These are phyloP conservation scores for Mycteria americana DNA, from an alignment of 2,797 vertebrate genomes.

Conservation along the genomic window DNA sequence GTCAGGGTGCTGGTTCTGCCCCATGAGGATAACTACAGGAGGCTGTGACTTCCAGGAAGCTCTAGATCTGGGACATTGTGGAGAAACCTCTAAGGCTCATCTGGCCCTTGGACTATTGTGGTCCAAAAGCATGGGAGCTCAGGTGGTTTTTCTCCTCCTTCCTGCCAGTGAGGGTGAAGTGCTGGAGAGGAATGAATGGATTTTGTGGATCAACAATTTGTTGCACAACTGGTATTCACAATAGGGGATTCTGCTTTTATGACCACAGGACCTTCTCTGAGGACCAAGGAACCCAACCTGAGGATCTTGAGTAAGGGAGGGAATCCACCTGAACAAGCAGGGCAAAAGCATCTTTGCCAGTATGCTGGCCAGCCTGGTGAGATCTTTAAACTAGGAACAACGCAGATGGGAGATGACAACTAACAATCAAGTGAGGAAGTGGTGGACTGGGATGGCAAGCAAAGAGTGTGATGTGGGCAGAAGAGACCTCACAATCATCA, in stretches of 20 bases:
- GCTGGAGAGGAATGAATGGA: neutral
- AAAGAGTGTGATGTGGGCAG: neutral
- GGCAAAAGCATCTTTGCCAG: neutral
- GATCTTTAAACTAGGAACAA: neutral
- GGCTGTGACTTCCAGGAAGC: neutral
- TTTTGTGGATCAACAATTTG: neutral
- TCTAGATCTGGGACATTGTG: neutral
- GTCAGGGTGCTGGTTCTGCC: neutral
- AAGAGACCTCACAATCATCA: neutral
- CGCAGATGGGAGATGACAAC: neutral
- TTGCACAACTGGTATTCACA: neutral
- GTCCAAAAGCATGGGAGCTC: neutral
- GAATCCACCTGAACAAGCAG: neutral
- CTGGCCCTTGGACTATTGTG: neutral
- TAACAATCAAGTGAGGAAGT: neutral
- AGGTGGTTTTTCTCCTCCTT: neutral
- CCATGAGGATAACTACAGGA: neutral
- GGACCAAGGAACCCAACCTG: neutral
- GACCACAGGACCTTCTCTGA: neutral
- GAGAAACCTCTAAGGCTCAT: neutral
- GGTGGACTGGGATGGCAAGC: neutral
- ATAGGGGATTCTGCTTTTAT: neutral
- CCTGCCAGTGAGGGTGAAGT: neutral
- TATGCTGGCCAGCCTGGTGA: neutral
- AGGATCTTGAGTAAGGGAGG: neutral